Evolutionary conservation across 2,888 invertebrate genomes (phyloP), one percentile per base, ranked within the genome.

Genomic region (Caenorhabditis sp.): DNA sequence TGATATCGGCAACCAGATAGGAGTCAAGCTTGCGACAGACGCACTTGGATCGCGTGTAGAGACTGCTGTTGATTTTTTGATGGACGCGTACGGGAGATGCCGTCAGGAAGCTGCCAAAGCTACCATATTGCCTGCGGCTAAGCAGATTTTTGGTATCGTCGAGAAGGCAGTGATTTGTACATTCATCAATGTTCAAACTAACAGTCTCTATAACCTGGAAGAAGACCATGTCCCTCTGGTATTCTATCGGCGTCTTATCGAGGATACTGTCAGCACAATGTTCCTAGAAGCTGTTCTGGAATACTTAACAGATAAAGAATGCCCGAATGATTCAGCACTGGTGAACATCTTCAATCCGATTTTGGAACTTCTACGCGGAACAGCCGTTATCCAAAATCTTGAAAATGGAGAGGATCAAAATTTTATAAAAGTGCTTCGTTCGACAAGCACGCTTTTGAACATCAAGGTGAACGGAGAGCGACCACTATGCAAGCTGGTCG

Each of bases 331-430:
- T 13, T 6, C 13, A 2, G 6, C 62, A 0, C 5, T 60, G 1
- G 15, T 18, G 13, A 60, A 60, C 0, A 69, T 85, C 6, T 88
- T 88, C 70, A 79, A 86, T 62, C 88, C 88, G 3, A 70, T 88
- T 4, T 80, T 89, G n/a, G 80, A 74, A 15, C 28, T 78, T 24
- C 50, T 85, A 28, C 68, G 78, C 24, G n/a, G 50, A 2, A 44
- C 72, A 18, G 44, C 80, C 20, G 22, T 71, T 1, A 18, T 35
- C 13, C 77, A 82, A 51, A 64, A 70, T n/a, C 35, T 86, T n/a
- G 72, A 64, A 9, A 71, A 81, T 11, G 24, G 58, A 9, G 82
- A 83, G n/a, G n/a, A n/a, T n/a, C n/a, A n/a, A n/a, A n/a, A n/a
- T n/a, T n/a, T n/a, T n/a, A n/a, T n/a, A n/a, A 61, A 67, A 20